Percentiles rank a stretch among this genome's conserved stretches.
Conservation (phyloP, 2,888 invertebrate species). For the Julus scandinavius region DNA sequence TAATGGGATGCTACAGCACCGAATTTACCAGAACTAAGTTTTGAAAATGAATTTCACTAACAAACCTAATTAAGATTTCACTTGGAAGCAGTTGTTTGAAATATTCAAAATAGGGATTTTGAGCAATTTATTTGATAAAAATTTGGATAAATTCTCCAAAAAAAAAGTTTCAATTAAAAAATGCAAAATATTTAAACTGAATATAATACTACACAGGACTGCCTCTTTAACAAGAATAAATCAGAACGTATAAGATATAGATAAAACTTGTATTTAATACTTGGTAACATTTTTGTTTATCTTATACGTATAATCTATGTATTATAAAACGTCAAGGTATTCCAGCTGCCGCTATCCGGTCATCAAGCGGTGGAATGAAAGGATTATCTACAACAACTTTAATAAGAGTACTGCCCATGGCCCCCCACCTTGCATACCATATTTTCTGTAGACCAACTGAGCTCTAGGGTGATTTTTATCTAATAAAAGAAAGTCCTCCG, state of each 20-base stretch:
- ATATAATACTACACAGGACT: too few relatives aligned
- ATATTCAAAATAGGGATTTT: too few relatives aligned
- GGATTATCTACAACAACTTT: conserved; percentile 3
- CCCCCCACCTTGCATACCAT: conserved; percentile 7
- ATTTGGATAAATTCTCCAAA: too few relatives aligned
- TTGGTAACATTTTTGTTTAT: neutral
- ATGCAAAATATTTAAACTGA: too few relatives aligned
- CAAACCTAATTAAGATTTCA: too few relatives aligned
- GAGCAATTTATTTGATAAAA: too few relatives aligned
- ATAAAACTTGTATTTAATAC: neutral
- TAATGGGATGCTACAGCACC: too few relatives aligned
- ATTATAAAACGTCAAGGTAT: neutral
- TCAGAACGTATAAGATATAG: neutral
- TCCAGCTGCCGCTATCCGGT: neutral
- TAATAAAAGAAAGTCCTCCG: neutral
- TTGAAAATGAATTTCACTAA: too few relatives aligned
- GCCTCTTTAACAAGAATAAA: too few relatives aligned
- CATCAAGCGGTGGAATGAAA: neutral
- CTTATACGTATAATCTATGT: neutral
- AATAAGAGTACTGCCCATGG: conserved; percentile 28
- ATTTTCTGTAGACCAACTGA: neutral
- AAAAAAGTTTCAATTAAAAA: too few relatives aligned
- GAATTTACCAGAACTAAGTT: too few relatives aligned
- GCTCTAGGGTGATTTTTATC: neutral
- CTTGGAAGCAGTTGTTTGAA: too few relatives aligned